phyloP scores from a whole-genome alignment of 2,113 vertebrate genomes.

The Labeo catla region DNA sequence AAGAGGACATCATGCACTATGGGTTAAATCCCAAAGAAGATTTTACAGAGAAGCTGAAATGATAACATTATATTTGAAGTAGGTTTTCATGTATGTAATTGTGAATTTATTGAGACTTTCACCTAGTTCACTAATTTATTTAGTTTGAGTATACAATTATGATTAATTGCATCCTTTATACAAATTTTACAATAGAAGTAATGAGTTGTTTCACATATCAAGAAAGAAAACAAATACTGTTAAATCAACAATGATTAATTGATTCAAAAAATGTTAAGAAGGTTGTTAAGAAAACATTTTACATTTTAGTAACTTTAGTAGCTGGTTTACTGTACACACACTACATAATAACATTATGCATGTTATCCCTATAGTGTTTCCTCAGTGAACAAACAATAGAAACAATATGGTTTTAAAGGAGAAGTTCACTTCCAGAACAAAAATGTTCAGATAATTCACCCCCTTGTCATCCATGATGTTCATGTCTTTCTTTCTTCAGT shows the following conservation, averaged over 20 bases:
- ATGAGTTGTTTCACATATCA: neutral
- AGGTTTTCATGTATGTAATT: neutral
- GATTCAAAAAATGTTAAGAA: too few species aligned
- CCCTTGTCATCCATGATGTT: too few species aligned
- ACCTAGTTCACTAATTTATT: neutral
- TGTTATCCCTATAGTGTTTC: neutral
- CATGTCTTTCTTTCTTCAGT: too few species aligned
- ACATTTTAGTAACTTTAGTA: neutral
- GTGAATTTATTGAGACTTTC: neutral
- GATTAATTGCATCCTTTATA: neutral
- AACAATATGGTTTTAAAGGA: neutral
- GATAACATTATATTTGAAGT: neutral
- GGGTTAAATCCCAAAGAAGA: constrained; percentile 70
- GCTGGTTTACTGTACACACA: neutral
- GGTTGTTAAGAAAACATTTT: neutral
- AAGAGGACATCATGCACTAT: constrained; percentile 68
- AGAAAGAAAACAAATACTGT: neutral
- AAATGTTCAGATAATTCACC: too few species aligned
- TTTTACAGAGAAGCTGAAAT: constrained; percentile 50
- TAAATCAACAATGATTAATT: too few species aligned
- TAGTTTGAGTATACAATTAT: neutral
- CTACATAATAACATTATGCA: neutral
- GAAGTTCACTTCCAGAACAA: neutral
- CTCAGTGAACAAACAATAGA: neutral
- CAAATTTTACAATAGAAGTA: neutral